phyloP scores from a whole-genome alignment of 1,140 invertebrate species.

The Diabrotica virgifera region DNA sequence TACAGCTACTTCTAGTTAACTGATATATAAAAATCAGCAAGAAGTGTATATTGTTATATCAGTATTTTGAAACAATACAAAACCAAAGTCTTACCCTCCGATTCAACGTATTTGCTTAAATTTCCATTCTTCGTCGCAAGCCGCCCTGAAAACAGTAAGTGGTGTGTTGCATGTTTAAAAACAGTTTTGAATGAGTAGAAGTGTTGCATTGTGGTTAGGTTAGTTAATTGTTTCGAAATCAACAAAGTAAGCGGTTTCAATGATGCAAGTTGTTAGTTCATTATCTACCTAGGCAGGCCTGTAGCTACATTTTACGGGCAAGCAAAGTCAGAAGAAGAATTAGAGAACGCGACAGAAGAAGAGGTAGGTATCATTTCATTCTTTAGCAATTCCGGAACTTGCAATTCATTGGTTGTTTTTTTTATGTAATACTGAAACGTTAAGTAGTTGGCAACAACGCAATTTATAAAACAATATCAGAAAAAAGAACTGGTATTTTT shows the following conservation, averaged over 20 bases:
- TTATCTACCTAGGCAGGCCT: constrained; percentile 43
- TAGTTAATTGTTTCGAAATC: constrained; percentile 34
- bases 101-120: no score
- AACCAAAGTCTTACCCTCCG: no score
- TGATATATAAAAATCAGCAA: no score
- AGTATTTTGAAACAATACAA: no score
- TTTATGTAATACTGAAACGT: no score
- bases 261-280: constrained; percentile 30
- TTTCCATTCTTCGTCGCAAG: no score
- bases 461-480: no score
- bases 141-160: background rate
- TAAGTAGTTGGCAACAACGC: no score
- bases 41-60: no score
- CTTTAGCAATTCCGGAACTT: background rate
- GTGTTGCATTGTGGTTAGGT: constrained; percentile 20
- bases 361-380: constrained; percentile 1
- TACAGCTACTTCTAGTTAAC: no score
- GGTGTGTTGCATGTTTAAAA: constrained; percentile 8
- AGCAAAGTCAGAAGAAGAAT: constrained; percentile 24
- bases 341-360: constrained; percentile 6
- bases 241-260: constrained; percentile 41
- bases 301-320: constrained; percentile 48
- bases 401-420: no score
- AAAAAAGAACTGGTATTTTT: no score
- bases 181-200: constrained; percentile 10